Base-by-base conservation (phyloP, 2,113 vertebrate genomes). In the Mormyrus iriodes region DNA sequence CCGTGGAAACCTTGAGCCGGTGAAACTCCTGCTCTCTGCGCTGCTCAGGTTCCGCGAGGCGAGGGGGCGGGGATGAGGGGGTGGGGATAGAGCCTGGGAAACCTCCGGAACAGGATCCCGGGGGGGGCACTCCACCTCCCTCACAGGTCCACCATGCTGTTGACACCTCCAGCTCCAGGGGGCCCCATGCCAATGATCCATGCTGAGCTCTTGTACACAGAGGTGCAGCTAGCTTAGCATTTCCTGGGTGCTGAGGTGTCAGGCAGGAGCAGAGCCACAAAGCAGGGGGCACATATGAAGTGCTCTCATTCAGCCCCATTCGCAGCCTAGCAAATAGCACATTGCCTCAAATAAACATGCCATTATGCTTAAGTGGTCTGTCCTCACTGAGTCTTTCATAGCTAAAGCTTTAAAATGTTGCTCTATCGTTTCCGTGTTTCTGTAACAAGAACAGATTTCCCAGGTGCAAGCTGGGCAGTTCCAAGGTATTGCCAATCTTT, bases 1-100 rank as follows among this genome's bases (percentile, higher is more conserved):
- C 91, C 87, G 90, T 91, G 90, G 91, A 90, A 89, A 93, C 76
- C 35, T 39, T n/a, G 51, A 39, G 83, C 52, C 79, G 52, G 27
- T 61, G 69, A 48, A 53, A 35, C n/a, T 27, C 85, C 85, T 13
- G 48, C 51, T 49, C 69, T 3, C 55, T 55, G 51, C 79, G 42
- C 53, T 5, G 52, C 52, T 31, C 42, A 7, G 39, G 51, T 85
- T 86, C 87, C 90, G 51, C 89, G 46, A 88, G 31, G 31, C 39
- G 88, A 88, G 89, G 83, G 90, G 69, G 69, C 69, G 8, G 69
- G 4, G 69, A 31, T 12, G 12, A 15, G 31, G 31, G 69, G 69
- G 31, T 76, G 69, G 69, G 31, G 69, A 76, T 3, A 76, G 31
- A 76, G 89, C 44, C 55, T 86, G 52, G 21, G 35, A 89, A 85